Evolutionary conservation across 2,888 invertebrate genomes (phyloP), one percentile per base, ranked within the genome.

Genomic region (Amphipyra tragopoginis): DNA sequence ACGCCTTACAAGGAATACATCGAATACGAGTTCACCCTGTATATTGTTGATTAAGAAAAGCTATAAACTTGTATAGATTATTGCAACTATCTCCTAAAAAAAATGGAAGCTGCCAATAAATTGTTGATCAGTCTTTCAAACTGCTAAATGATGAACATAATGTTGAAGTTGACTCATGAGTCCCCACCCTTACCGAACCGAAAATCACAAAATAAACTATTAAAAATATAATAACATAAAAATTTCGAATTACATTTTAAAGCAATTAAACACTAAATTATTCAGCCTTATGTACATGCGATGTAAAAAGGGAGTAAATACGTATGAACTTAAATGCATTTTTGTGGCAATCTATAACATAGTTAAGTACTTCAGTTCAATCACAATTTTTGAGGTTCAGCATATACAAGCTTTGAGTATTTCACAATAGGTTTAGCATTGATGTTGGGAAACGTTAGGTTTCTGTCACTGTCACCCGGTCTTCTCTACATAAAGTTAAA

Each of bases 211-310:
- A 67, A 62, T 56, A 60, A 66, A 52, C 29, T 56, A 54, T 40
- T 56, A 52, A 54, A n/a, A 61, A 57, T 58, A 66, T 55, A 47
- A 66, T 58, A 53, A 61, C 45, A 55, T 60, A 67, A 54, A 62
- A 48, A 9, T 53, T 48, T 63, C 51, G 54, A 58, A 60, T 63
- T 71, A 71, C 53, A 67, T 71, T 81, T 78, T 85, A 83, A 89
- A 84, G 80, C 80, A 86, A 75, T 82, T 85, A 49, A 70, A 87
- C 75, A 86, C 83, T 84, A 86, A 82, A 82, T 83, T 75, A 79
- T 83, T 89, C 88, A 91, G 89, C 90, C 88, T 89, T 91, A 90
- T 91, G 77, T 91, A 91, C 89, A 91, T 81, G 88, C 87, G 77
- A 83, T 84, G 79, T 83, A 82, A 83, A 83, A 83, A 82, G 71